These are phyloP conservation scores for Dreissena rostriformis DNA, from an alignment of 1,140 invertebrate species.

Conservation along the genomic window DNA sequence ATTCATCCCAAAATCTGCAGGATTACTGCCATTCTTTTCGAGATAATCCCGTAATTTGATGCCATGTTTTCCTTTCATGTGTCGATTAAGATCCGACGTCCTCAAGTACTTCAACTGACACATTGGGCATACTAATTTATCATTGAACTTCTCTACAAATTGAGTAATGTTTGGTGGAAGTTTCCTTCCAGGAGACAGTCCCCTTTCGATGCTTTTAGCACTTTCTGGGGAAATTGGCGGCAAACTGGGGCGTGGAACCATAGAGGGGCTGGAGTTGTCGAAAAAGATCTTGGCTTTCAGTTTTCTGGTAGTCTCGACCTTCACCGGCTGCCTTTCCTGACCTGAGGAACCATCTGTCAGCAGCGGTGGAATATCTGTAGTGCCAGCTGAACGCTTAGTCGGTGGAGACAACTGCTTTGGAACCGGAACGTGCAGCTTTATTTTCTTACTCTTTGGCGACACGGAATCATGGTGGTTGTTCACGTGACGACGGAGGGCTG, in stretches of 20 bases:
- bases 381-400: too few species aligned
- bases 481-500: slow-evolving; percentile 95
- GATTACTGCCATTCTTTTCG: slow-evolving; percentile 26
- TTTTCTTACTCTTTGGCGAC: slow-evolving; percentile 23
- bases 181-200: slow-evolving; percentile 20
- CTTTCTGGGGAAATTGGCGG: slow-evolving; percentile 9
- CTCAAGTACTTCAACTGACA: slow-evolving; percentile 75
- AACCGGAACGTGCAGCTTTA: slow-evolving; percentile 26
- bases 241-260: slow-evolving; percentile 42
- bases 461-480: slow-evolving; percentile 83
- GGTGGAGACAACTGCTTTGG: slow-evolving; percentile 11
- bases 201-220: slow-evolving; percentile 14
- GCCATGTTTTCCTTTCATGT: slow-evolving; percentile 81
- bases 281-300: slow-evolving; percentile 22
- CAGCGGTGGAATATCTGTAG: background rate
- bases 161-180: slow-evolving; percentile 44
- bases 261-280: slow-evolving; percentile 36
- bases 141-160: slow-evolving; percentile 54
- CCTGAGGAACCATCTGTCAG: background rate
- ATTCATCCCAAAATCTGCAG: slow-evolving; percentile 15
- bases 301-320: background rate
- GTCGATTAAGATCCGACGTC: slow-evolving; percentile 79
- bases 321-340: background rate
- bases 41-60: slow-evolving; percentile 70
- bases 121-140: slow-evolving; percentile 85